Percentiles rank a stretch among this genome's conserved stretches.
Conservation (phyloP, 2,113 vertebrate species). For the Brienomyrus longianalis region DNA sequence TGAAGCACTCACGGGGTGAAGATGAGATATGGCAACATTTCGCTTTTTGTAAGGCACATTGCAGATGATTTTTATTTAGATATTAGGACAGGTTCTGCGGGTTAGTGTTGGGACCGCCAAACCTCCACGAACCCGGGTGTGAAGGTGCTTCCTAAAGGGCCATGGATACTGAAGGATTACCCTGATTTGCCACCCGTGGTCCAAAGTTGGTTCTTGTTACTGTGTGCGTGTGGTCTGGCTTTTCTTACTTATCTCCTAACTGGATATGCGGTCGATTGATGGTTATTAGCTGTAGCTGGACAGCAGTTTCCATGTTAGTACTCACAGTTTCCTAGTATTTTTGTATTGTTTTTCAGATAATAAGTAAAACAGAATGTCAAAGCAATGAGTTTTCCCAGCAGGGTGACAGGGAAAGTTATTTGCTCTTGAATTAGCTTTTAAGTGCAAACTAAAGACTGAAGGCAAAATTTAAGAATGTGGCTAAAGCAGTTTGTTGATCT, state of each 20-base stretch:
- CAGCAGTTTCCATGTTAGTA: not conserved
- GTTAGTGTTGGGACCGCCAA: not conserved
- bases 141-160: constrained; percentile 7
- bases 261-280: not conserved
- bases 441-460: not conserved
- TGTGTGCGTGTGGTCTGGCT: not conserved
- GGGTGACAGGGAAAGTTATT: not conserved
- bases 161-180: constrained; percentile 24
- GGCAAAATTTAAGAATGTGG: not conserved
- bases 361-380: constrained; percentile 4
- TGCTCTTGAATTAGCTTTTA: not conserved
- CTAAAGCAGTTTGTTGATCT: not conserved
- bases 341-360: not conserved
- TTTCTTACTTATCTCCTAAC: not conserved
- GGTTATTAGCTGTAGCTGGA: not conserved
- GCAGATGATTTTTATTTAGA: not conserved
- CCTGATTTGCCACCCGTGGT: constrained; percentile 22
- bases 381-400: not conserved
- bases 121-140: not conserved
- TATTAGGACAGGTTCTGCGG: not conserved
- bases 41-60: not conserved
- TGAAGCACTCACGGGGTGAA: not conserved
- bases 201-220: not conserved
- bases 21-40: not conserved
- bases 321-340: not conserved